Evolutionary conservation across 2,797 vertebrate species (phyloP), one percentile per base, ranked within the genome.

Genomic region (Lithobates pipiens): DNA sequence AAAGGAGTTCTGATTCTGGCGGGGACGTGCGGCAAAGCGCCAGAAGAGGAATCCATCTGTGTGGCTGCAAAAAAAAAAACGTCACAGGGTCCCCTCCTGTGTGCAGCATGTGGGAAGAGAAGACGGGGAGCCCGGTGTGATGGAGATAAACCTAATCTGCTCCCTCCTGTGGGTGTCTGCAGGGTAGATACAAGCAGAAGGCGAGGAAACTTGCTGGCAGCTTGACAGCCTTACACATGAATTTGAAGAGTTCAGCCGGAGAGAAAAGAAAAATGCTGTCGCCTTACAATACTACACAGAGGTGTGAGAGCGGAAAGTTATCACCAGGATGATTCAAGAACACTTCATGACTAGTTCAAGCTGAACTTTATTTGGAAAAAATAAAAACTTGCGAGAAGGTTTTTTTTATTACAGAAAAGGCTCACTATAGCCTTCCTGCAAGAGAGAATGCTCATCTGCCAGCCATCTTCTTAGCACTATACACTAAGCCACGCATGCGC

Each of bases 121-220:
- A 87, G 81, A 87, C 61, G 81, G 81, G 76, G 81, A 61, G 83
- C 86, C 86, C 81, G 71, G 76, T 76, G 76, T 76, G 79, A 86
- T 79, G 69, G 80, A 83, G 85, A 86, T 86, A 83, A 83, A 79
- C 76, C 73, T 86, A 87, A 87, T 87, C 86, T 83, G 85, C 76
- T 87, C 86, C 50, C 86, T 87, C 76, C 80, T 50, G 81, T 87
- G 81, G 86, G 86, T 83, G 86, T 87, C 81, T 87, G 71, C 76
- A 83, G 68, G 81, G 76, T 68, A 68, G 70, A 87, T 87, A 83
- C 81, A 76, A 84, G 70, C 86, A 87, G 86, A 84, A 83, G 86
- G 86, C 61, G 34, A 87, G 80, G 76, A 76, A 79, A 83, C 71
- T 83, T 79, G 86, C 46, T 83, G 86, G 86, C 70, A 80, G 79